Evolutionary conservation across 2,797 vertebrate species (phyloP).

Genomic region (Danio choprae): DNA sequence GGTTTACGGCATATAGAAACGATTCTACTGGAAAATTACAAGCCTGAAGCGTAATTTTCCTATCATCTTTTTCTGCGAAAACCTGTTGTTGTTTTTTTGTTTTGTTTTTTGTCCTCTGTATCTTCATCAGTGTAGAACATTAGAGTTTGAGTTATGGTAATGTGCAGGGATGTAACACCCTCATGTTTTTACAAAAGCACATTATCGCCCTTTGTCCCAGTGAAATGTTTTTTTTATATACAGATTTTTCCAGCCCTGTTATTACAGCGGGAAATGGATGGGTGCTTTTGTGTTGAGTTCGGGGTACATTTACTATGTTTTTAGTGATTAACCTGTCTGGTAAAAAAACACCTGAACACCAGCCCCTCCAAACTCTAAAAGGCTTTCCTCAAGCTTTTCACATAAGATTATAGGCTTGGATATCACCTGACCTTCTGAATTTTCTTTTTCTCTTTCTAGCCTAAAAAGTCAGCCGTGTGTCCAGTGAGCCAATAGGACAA

Average conservation of each 20-base stretch:
- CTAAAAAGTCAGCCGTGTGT: constrained; percentile 84
- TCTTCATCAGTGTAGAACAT: background rate
- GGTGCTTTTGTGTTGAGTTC: constrained; percentile 19
- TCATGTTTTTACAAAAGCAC: constrained; percentile 12
- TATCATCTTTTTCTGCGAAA: background rate
- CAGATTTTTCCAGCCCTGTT: constrained; percentile 6
- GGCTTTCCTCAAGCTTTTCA: background rate
- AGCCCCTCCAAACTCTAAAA: constrained; percentile 2
- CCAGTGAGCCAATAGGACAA: constrained; percentile 73
- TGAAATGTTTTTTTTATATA: background rate
- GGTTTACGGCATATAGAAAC: constrained; percentile 5
- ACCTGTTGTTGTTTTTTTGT: too few species aligned
- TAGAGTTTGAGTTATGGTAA: constrained; percentile 28
- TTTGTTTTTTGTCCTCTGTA: background rate
- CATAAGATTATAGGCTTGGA: background rate
- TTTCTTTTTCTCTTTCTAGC: constrained; percentile 64
- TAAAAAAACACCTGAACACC: constrained; percentile 1
- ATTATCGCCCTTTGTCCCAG: constrained; percentile 27
- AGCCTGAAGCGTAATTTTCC: constrained; percentile 7
- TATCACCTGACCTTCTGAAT: background rate
- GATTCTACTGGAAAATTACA: constrained; percentile 12
- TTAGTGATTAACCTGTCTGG: constrained; percentile 15
- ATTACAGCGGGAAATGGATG: constrained; percentile 21
- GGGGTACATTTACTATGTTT: constrained; percentile 17
- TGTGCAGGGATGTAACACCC: constrained; percentile 14